A percentile compares a stretch with the other conserved stretches of the same genome.
phyloP scores from a whole-genome alignment of 2,888 invertebrate genomes.

The Vannuccia rotundouncinata region DNA sequence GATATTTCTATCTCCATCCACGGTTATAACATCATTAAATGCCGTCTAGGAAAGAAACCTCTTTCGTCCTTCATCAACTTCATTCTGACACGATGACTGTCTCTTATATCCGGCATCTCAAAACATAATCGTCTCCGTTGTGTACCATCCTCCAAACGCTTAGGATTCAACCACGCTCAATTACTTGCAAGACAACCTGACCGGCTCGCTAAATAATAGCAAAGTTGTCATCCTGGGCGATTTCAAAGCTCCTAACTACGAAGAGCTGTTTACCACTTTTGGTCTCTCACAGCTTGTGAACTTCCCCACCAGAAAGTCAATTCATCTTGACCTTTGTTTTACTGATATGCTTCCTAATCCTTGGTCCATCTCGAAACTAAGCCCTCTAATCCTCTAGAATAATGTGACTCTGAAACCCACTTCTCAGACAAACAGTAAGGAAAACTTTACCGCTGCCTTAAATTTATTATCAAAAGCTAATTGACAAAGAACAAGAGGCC shows the following conservation, averaged over 20 bases:
- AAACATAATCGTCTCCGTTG: neutral
- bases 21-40: neutral
- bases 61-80: neutral
- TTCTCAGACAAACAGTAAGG: neutral
- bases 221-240: neutral
- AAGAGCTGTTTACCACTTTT: neutral
- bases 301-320: slow-evolving; percentile 30
- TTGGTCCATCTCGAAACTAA: slow-evolving; percentile 4
- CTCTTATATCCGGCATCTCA: neutral
- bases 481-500: neutral
- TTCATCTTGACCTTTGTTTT: neutral
- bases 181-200: neutral
- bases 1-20: neutral
- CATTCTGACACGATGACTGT: neutral
- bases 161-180: neutral
- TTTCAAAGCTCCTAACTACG: neutral
- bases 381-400: neutral
- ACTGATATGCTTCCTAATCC: neutral
- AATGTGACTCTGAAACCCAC: slow-evolving; percentile 6
- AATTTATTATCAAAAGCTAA: slow-evolving; percentile 15
- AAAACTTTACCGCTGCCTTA: slow-evolving; percentile 16
- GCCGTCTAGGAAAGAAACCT: too few relatives aligned
- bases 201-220: neutral
- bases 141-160: neutral
- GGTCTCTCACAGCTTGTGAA: slow-evolving; percentile 11